These are phyloP conservation scores for Notolepis coatsorum DNA, from an alignment of 2,797 vertebrate genomes.

Conservation along the genomic window DNA sequence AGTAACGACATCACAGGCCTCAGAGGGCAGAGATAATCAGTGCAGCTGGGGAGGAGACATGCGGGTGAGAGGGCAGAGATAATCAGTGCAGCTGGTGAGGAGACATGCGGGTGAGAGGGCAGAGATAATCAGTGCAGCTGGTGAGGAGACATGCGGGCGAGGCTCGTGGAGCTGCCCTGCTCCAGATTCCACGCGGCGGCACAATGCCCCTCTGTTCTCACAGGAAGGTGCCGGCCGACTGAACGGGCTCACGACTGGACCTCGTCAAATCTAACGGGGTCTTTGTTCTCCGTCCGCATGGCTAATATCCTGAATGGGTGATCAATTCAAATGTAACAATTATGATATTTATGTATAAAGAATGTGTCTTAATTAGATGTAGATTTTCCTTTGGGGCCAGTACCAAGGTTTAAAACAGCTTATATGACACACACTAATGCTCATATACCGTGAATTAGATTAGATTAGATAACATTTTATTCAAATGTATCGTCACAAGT, in stretches of 20 bases:
- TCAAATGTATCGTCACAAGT: too few relatives aligned
- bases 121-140: constrained; percentile 56
- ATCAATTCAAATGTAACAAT: too few relatives aligned
- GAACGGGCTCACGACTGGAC: neutral
- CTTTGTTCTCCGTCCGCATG: neutral
- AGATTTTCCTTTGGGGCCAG: too few relatives aligned
- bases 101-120: constrained; percentile 28
- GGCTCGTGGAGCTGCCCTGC: constrained; percentile 54
- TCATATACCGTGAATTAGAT: too few relatives aligned
- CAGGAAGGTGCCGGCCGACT: constrained; percentile 11
- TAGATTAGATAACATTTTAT: too few relatives aligned
- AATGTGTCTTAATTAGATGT: too few relatives aligned
- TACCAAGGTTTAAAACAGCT: too few relatives aligned
- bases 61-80: constrained; percentile 29
- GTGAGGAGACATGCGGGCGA: constrained; percentile 41
- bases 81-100: constrained; percentile 34
- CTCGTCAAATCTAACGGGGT: neutral
- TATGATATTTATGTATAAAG: too few relatives aligned
- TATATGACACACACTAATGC: neutral
- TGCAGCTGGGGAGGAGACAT: constrained; percentile 24
- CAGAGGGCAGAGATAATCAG: constrained; percentile 57
- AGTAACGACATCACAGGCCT: constrained; percentile 53
- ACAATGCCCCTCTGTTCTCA: constrained; percentile 63
- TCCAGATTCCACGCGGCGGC: constrained; percentile 67
- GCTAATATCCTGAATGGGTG: too few relatives aligned